These are phyloP conservation scores for Gymnocephalus cernua DNA, from an alignment of 2,113 vertebrate species.

Conservation along the genomic window DNA sequence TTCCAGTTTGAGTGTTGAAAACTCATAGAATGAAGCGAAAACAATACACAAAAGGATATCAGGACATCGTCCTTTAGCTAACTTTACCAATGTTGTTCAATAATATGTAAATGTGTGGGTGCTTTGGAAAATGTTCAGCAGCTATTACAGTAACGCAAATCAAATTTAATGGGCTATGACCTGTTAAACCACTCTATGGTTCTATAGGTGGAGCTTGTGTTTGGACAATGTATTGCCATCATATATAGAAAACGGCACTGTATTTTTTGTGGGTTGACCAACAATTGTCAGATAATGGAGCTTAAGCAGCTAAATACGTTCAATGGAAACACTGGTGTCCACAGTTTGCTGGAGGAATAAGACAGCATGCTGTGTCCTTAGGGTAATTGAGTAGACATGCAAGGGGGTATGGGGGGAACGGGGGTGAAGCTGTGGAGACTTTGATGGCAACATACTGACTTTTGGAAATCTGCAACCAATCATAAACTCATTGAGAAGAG, in stretches of 20 bases:
- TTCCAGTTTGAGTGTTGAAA: background rate
- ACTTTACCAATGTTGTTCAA: background rate
- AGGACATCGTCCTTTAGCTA: background rate
- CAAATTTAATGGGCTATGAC: background rate
- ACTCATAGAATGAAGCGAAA: background rate
- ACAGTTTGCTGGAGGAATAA: constrained; percentile 10
- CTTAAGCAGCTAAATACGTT: background rate
- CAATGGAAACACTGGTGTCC: constrained; percentile 60
- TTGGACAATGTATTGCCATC: background rate
- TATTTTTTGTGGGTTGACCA: background rate
- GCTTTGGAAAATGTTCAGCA: background rate
- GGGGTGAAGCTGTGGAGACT: constrained; percentile 39
- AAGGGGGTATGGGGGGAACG: background rate
- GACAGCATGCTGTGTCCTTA: constrained; percentile 69
- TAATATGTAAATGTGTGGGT: background rate
- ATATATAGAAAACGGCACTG: background rate
- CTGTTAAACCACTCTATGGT: constrained; percentile 12
- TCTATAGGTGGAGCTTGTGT: background rate
- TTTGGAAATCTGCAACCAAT: constrained; percentile 44
- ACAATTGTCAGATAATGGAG: background rate
- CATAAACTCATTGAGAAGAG: constrained; percentile 23
- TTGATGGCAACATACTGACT: background rate
- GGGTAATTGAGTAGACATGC: constrained; percentile 55
- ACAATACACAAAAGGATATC: background rate
- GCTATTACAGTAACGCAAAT: background rate